Conservation (phyloP, 2,888 invertebrate species). For the Lepidochitona cinerea region DNA sequence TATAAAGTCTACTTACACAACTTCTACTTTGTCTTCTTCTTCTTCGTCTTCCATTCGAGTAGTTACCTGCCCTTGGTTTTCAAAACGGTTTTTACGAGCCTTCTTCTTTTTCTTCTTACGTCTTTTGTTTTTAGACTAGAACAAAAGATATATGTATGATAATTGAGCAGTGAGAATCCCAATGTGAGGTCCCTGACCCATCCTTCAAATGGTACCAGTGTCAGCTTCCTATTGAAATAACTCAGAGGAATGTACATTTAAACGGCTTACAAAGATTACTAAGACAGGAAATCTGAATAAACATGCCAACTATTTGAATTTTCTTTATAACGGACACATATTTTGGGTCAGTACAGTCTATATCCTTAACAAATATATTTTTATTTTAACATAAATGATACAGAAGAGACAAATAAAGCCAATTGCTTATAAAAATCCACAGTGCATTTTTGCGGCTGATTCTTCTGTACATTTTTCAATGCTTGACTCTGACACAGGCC, state of each 20-base stretch:
- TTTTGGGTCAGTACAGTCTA: too few species aligned
- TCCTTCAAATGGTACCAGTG: not conserved
- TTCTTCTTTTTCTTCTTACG: slow-evolving; percentile 66
- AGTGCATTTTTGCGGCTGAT: too few species aligned
- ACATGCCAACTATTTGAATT: too few species aligned
- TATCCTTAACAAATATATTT: too few species aligned
- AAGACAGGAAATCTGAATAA: too few species aligned
- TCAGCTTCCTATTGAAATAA: not conserved
- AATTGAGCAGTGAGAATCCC: too few species aligned
- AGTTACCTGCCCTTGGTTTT: slow-evolving; percentile 31
- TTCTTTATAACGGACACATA: too few species aligned
- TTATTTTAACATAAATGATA: too few species aligned
- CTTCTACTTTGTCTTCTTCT: slow-evolving; percentile 37
- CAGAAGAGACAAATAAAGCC: too few species aligned
- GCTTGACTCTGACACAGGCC: too few species aligned
- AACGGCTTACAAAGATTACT: not conserved
- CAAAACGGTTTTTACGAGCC: slow-evolving; percentile 44
- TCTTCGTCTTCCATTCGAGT: slow-evolving; percentile 27
- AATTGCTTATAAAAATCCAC: too few species aligned
- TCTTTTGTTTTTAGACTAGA: slow-evolving; percentile 64
- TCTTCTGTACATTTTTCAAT: too few species aligned
- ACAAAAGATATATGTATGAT: slow-evolving; percentile 7
- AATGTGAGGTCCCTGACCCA: not conserved
- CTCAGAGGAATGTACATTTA: not conserved
- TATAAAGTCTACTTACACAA: slow-evolving; percentile 43